Percentiles rank a stretch among this genome's conserved stretches.
These are phyloP conservation scores for Solea solea DNA, from an alignment of 2,113 vertebrate genomes.

Conservation along the genomic window DNA sequence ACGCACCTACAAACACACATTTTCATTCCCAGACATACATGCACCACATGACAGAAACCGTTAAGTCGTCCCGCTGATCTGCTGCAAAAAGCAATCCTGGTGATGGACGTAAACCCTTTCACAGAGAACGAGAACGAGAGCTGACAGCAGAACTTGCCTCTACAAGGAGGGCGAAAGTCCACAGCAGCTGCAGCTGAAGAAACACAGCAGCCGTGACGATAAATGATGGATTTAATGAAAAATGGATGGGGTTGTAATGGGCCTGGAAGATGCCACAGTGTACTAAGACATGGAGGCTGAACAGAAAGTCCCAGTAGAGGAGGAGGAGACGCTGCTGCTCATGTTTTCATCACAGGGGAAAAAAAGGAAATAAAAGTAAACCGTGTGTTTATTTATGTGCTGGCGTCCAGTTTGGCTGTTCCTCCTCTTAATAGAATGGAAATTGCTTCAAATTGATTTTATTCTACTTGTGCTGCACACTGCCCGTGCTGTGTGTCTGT, in stretches of 20 bases:
- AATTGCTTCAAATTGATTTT: neutral
- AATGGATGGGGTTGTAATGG: conserved; percentile 36
- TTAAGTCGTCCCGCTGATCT: conserved; percentile 51
- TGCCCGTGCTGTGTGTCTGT: neutral
- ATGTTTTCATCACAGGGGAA: conserved; percentile 3
- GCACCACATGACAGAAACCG: conserved; percentile 46
- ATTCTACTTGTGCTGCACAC: neutral
- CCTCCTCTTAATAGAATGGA: neutral
- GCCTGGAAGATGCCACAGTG: conserved; percentile 11
- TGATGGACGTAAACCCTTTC: conserved; percentile 68
- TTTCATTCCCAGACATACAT: conserved; percentile 6
- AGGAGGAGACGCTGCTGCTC: too few species aligned
- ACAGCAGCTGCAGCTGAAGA: conserved; percentile 33
- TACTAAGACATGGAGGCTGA: conserved; percentile 8
- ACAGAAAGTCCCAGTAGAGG: neutral
- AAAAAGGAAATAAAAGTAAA: neutral
- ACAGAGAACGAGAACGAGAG: conserved; percentile 22
- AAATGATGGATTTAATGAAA: conserved; percentile 55
- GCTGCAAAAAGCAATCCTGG: conserved; percentile 65
- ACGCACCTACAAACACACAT: conserved; percentile 16
- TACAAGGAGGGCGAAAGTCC: conserved; percentile 17
- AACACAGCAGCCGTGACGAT: conserved; percentile 27
- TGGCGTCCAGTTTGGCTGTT: neutral
- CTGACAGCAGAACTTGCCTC: conserved; percentile 52
- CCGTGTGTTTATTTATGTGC: conserved; percentile 1